Conservation (phyloP, 2,888 invertebrate species). For the Hemaris fuciformis region DNA sequence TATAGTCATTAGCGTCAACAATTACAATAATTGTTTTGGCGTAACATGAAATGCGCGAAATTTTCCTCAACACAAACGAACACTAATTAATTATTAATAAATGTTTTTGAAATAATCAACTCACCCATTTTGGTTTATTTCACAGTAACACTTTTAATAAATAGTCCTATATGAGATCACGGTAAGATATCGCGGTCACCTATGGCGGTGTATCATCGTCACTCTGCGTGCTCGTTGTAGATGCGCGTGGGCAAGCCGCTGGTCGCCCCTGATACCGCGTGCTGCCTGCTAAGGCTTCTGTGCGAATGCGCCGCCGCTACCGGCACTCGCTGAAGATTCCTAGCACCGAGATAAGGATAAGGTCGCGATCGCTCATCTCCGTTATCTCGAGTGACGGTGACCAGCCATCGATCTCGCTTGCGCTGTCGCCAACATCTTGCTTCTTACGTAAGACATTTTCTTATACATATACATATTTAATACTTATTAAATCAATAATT, state of each 20-base stretch:
- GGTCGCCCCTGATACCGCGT: conserved; percentile 68
- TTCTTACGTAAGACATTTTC: conserved; percentile 43
- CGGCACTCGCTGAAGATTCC: conserved; percentile 65
- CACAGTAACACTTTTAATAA: conserved; percentile 62
- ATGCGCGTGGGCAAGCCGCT: conserved; percentile 47
- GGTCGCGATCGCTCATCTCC: conserved; percentile 71
- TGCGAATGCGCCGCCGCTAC: conserved; percentile 69
- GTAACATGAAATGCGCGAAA: background rate
- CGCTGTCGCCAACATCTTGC: conserved; percentile 39
- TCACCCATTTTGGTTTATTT: conserved; percentile 68
- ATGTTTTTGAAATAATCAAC: conserved; percentile 29
- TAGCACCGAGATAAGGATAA: conserved; percentile 76
- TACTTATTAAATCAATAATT: background rate
- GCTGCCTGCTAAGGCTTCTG: conserved; percentile 73
- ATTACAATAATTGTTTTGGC: no score
- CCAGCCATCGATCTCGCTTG: conserved; percentile 56
- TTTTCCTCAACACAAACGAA: background rate
- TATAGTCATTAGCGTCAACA: no score
- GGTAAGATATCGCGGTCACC: conserved; percentile 53
- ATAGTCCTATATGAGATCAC: conserved; percentile 65
- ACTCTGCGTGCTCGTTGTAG: conserved; percentile 50
- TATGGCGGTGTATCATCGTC: conserved; percentile 71
- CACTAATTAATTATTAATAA: conserved; percentile 10
- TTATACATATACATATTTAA: background rate
- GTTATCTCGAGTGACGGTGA: conserved; percentile 61